Percentiles rank a stretch among this genome's conserved stretches.
phyloP scores from a whole-genome alignment of 2,797 vertebrate species.

The Siniperca undulata region DNA sequence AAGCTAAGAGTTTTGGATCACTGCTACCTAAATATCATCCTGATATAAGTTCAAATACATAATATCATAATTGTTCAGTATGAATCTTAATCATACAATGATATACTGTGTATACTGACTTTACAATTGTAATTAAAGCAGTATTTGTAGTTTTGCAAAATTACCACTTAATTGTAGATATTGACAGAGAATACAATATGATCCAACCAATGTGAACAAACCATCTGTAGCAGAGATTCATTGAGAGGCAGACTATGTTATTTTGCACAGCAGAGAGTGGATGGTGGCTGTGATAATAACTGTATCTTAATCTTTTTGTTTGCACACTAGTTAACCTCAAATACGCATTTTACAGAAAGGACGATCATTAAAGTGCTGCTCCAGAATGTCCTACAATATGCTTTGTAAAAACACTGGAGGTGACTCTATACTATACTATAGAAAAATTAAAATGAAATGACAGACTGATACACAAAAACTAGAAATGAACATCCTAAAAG shows the following conservation, averaged over 20 bases:
- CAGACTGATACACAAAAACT: neutral
- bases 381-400: too few species aligned
- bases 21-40: neutral
- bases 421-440: too few species aligned
- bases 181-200: neutral
- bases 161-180: neutral
- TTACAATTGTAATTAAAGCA: neutral
- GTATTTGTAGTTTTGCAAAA: neutral
- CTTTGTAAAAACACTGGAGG: too few species aligned
- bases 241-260: too few species aligned
- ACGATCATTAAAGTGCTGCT: too few species aligned
- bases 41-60: neutral
- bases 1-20: neutral
- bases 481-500: rapidly evolving
- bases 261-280: too few species aligned
- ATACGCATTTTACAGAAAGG: neutral
- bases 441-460: neutral
- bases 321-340: too few species aligned
- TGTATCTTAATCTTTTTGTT: too few species aligned
- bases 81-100: neutral
- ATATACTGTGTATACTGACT: neutral
- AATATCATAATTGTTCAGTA: neutral
- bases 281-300: too few species aligned
- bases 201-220: neutral
- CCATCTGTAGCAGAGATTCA: neutral